A percentile compares a stretch with the other conserved stretches of the same genome.
Conservation (phyloP, 2,113 vertebrate genomes). For the Hipposideros armiger region DNA sequence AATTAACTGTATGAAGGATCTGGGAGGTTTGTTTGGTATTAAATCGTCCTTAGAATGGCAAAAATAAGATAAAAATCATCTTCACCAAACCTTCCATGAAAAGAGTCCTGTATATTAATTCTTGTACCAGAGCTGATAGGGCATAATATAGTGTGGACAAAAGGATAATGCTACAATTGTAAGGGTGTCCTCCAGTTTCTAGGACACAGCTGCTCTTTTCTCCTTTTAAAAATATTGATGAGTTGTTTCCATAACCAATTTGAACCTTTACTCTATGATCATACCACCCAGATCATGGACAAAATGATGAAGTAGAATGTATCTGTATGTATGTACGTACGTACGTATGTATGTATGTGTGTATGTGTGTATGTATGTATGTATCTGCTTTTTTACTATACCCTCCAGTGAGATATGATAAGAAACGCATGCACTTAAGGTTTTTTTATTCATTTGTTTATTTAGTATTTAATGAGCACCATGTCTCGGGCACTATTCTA, state of each 20-base stretch:
- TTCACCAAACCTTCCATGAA: not conserved
- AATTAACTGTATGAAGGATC: constrained; percentile 17
- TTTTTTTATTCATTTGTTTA: not conserved
- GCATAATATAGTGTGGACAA: not conserved
- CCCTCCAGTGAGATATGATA: not conserved
- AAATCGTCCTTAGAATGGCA: constrained; percentile 52
- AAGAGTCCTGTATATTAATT: not conserved
- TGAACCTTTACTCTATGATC: not conserved
- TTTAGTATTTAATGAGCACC: not conserved
- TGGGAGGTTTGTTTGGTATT: constrained; percentile 47
- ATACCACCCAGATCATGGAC: not conserved
- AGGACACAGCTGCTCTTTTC: not conserved
- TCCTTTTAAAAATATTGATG: not conserved
- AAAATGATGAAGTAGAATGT: not conserved
- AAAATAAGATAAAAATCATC: constrained; percentile 56
- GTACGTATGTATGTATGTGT: accelerated
- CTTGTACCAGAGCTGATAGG: not conserved
- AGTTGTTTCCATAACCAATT: not conserved
- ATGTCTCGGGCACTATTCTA: not conserved
- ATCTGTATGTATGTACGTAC: too few relatives aligned
- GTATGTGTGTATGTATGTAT: not conserved
- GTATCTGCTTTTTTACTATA: not conserved
- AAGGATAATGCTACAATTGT: not conserved
- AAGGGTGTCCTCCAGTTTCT: not conserved
- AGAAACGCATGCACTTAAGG: not conserved